Evolutionary conservation across 2,888 invertebrate genomes (phyloP).

Genomic region (Anthophora plumipes): DNA sequence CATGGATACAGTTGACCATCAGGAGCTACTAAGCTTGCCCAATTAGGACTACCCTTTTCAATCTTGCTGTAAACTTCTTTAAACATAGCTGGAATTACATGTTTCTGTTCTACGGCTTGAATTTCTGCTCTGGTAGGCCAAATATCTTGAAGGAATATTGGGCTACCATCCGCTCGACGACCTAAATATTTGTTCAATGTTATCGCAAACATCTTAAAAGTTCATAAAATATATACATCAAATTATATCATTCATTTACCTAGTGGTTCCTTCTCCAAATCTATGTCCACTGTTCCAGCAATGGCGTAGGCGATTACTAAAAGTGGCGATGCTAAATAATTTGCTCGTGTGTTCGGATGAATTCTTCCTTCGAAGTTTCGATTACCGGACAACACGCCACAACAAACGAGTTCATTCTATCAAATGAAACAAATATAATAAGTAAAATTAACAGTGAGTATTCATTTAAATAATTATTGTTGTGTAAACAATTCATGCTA

Average conservation of each 20-base stretch:
- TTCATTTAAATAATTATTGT: background rate
- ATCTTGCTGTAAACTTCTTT: slow-evolving; percentile 95
- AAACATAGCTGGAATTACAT: slow-evolving; percentile 98
- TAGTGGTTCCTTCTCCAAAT: slow-evolving; percentile 95
- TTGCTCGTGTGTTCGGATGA: slow-evolving; percentile 98
- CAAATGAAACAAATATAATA: background rate
- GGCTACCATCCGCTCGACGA: slow-evolving; percentile 87
- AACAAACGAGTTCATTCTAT: slow-evolving; percentile 96
- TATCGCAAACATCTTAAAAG: background rate
- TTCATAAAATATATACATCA: background rate
- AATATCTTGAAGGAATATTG: slow-evolving; percentile 95
- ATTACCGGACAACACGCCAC: slow-evolving; percentile 98
- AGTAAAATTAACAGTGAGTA: background rate
- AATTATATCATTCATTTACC: slow-evolving; percentile 85
- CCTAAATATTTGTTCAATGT: slow-evolving; percentile 66
- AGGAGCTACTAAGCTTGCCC: slow-evolving; percentile 94
- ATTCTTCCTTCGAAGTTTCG: slow-evolving; percentile 99
- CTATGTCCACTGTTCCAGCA: slow-evolving; percentile 97
- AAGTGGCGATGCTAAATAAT: slow-evolving; percentile 98
- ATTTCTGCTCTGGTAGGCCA: slow-evolving; percentile 98
- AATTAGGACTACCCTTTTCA: slow-evolving; percentile 92
- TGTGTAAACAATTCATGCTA: background rate
- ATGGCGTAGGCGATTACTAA: slow-evolving; percentile 99
- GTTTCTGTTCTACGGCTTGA: slow-evolving; percentile 93
- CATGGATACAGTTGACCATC: slow-evolving; percentile 95